A percentile compares a stretch with the other conserved stretches of the same genome.
These are phyloP conservation scores for Pungitius pungitius DNA, from an alignment of 2,113 vertebrate species.

Conservation along the genomic window DNA sequence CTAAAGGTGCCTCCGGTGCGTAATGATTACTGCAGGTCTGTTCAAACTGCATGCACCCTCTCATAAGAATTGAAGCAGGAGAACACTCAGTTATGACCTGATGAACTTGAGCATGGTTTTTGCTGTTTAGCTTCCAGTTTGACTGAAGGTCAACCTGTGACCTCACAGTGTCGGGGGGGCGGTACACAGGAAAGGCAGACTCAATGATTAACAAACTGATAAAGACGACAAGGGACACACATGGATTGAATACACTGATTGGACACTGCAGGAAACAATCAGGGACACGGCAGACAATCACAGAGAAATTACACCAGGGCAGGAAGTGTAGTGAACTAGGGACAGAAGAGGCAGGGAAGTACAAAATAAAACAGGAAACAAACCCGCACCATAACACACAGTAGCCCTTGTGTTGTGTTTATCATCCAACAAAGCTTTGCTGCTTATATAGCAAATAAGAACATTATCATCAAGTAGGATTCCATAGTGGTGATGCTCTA, in stretches of 20 bases:
- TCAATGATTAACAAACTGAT: too few species aligned
- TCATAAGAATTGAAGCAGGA: neutral
- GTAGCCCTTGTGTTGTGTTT: constrained; percentile 4
- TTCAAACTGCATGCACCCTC: neutral
- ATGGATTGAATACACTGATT: too few species aligned
- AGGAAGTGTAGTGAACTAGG: too few species aligned
- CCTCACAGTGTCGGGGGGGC: neutral
- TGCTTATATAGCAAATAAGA: too few species aligned
- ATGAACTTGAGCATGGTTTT: neutral
- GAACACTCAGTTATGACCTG: neutral
- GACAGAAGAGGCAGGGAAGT: too few species aligned
- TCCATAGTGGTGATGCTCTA: neutral
- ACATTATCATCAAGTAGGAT: neutral
- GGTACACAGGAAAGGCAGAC: too few species aligned
- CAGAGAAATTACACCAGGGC: too few species aligned
- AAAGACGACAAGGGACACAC: too few species aligned
- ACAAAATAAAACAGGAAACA: too few species aligned
- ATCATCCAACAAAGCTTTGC: neutral
- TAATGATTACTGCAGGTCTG: neutral
- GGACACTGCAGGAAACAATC: too few species aligned
- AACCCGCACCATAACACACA: neutral
- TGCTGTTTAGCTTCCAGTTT: neutral
- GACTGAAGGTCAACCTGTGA: constrained; percentile 1
- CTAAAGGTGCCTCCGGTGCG: neutral
- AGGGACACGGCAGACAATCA: too few species aligned